phyloP scores from a whole-genome alignment of 1,140 invertebrate species.

The Meteorus sp. region DNA sequence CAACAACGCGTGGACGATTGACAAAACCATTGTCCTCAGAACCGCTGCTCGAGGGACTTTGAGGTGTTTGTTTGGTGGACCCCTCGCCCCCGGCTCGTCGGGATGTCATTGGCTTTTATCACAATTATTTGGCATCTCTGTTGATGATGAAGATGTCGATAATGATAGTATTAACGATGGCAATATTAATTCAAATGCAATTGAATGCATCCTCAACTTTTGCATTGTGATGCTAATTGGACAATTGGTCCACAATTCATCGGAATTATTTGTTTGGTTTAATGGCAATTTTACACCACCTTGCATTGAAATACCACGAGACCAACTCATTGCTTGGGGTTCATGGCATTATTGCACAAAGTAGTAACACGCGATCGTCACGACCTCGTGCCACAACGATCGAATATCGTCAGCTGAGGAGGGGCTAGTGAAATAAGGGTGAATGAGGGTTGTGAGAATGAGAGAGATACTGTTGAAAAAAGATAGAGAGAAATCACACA shows the following conservation, averaged over 20 bases:
- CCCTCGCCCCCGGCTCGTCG: conserved; percentile 51
- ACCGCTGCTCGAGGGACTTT: conserved; percentile 51
- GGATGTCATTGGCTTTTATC: conserved; percentile 52
- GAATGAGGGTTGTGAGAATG: no score
- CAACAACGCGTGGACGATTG: conserved; percentile 47
- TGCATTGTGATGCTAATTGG: no score
- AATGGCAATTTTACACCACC: background rate
- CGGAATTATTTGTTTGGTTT: background rate
- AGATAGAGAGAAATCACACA: no score
- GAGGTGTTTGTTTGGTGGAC: conserved; percentile 45
- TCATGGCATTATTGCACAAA: background rate
- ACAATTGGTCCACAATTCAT: background rate
- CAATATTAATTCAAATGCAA: no score
- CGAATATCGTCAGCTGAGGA: conserved; percentile 10
- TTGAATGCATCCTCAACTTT: no score
- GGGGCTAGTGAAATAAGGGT: no score
- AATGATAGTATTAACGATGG: no score
- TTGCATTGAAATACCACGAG: background rate
- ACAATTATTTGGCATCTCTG: conserved; percentile 4
- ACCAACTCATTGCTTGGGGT: background rate
- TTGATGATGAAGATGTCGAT: no score
- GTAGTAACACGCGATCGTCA: conserved; percentile 2
- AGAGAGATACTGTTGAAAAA: no score
- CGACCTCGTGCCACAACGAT: conserved; percentile 6
- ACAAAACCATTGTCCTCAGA: conserved; percentile 52